Base-by-base conservation (phyloP, 2,113 vertebrate species). In the Lycaon pictus region DNA sequence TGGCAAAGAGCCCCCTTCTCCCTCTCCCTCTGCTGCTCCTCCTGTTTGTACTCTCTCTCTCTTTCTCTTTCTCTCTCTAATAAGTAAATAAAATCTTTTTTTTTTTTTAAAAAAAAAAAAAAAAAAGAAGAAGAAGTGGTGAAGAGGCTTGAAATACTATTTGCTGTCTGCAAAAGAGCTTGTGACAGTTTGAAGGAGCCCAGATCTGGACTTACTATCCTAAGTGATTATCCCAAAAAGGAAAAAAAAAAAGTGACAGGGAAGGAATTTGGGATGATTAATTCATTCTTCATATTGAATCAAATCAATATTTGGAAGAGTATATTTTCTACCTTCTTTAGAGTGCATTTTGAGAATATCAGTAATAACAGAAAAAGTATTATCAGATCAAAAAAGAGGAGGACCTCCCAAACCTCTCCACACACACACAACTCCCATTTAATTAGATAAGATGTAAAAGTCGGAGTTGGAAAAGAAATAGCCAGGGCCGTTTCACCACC, bases 241-340 rank as follows among this genome's bases (percentile, higher is more conserved):
- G 53, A 86, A 35, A 69, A 51, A 37, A 29, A 13, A 74, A 93
- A 90, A 87, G 35, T 55, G 19, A 15, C 35, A 94, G 69, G 25
- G 87, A 80, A 80, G 13, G 20, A n/a, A 86, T 89, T 96, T 80
- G n/a, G 53, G 58, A 95, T 85, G 13, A 48, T 58, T 72, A 35
- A 58, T 67, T 94, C 35, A 9, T 84, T 58, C 83, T 88, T 95
- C 84, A 95, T 92, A n/a, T 51, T 86, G 69, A 93, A 96, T 82
- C 76, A 92, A 92, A 63, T 83, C 56, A 48, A 69, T 87, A 93
- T 43, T 91, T 80, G 65, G 67, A 96, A 81, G 43, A 92, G 8
- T 35, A 20, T 72, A 69, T 60, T 95, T 96, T 86, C 53, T 7
- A 76, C 11, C 2, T 83, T 55, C 25, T 16, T 88, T 72, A 85